Evolutionary conservation across 1,140 invertebrate genomes (phyloP), one percentile per base, ranked within the genome.

Genomic region (Arctopsyche grandis): DNA sequence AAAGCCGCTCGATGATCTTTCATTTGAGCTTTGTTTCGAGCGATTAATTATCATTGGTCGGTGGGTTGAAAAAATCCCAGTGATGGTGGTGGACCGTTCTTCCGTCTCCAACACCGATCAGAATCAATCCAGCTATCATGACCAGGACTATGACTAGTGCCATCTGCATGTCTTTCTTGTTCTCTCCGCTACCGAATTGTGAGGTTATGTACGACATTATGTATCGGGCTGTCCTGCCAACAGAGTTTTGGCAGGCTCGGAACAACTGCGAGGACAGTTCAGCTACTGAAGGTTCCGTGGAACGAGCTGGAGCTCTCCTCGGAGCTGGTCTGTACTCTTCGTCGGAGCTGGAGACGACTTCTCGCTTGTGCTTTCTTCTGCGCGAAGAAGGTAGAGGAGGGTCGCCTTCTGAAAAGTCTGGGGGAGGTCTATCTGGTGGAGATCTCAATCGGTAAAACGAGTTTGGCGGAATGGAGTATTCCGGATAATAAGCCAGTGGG

Each of bases 1-100:
- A n/a, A n/a, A n/a, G n/a, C 29, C 29, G 29, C 29, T 38, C 29
- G 29, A 38, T 4, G 7, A 38, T n/a, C n/a, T n/a, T n/a, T n/a
- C n/a, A n/a, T 38, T 38, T 38, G 29, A 38, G 29, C 29, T 4
- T 38, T 38, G 1, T 38, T 38, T 38, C 29, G 29, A 38, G 29
- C 69, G 19, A 52, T 79, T 9, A 63, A 26, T 83, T 75, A 21
- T 85, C 81, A 82, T 88, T 89, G 79, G 83, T 89, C 77, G 93
- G 93, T 21, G 93, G 94, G 88, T 94, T 94, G 83, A 93, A 95
- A 84, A 93, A 96, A 85, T 96, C 94, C 94, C 94, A 96, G 82
- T 92, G 91, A 84, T 94, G 92, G 85, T 95, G 93, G 78, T 93
- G 93, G 48, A 95, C 90, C 19, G 93, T 92, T 80, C 91, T 90